Conservation (phyloP, 92 coral and sea anemone genomes). For the Desmophyllum pertusum region DNA sequence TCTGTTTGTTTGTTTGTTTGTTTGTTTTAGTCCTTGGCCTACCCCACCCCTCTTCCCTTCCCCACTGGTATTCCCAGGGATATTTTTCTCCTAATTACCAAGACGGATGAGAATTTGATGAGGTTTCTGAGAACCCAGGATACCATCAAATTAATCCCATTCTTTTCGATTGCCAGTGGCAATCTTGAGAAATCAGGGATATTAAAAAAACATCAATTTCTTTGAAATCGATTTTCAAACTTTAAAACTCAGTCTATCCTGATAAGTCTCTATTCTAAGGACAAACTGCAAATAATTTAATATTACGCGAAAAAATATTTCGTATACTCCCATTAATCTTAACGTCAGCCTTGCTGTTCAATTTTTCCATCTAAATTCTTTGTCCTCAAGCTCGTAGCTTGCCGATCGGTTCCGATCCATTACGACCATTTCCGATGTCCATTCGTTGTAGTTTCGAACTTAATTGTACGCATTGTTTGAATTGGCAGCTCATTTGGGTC, state of each 20-base stretch:
- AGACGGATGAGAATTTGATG: too few relatives aligned
- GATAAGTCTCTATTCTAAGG: neutral
- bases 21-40: too few relatives aligned
- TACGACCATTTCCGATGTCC: conserved; percentile 21
- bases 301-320: neutral
- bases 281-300: conserved; percentile 7
- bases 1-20: too few relatives aligned
- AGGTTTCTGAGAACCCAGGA: too few relatives aligned
- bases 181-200: neutral
- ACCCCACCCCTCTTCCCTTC: too few relatives aligned
- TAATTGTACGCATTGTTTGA: neutral
- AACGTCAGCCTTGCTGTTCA: neutral
- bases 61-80: neutral
- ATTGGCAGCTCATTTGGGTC: neutral
- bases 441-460: neutral
- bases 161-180: neutral
- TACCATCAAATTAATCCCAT: neutral
- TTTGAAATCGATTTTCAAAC: neutral
- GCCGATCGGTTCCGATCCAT: neutral
- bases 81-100: neutral
- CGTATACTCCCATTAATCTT: neutral
- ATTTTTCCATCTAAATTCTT: conserved; percentile 1
- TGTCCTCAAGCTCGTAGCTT: neutral
- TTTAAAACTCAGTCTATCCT: neutral
- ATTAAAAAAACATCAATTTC: neutral